Conservation (phyloP, 1,140 invertebrate genomes). For the Metopolophium dirhodum region DNA sequence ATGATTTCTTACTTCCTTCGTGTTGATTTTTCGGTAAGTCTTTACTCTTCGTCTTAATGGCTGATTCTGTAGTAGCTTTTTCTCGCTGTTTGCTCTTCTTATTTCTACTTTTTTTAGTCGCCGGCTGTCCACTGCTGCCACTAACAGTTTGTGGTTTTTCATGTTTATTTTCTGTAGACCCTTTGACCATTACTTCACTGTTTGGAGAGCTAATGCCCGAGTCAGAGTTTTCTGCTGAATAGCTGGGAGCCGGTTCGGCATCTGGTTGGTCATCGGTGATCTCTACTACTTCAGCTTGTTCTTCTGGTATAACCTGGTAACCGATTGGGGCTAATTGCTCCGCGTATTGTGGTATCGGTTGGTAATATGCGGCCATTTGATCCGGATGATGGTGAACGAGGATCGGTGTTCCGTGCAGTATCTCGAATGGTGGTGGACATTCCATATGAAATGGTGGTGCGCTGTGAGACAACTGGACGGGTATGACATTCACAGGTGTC, state of each 20-base stretch:
- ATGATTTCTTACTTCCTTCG: constrained; percentile 43
- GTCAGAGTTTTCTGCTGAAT: constrained; percentile 50
- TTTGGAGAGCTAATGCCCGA: constrained; percentile 47
- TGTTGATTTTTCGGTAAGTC: neutral
- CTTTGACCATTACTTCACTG: constrained; percentile 46
- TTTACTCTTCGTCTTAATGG: neutral
- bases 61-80: neutral
- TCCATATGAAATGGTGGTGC: constrained; percentile 47
- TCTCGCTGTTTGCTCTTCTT: constrained; percentile 45
- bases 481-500: constrained; percentile 58
- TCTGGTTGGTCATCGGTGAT: neutral
- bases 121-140: neutral
- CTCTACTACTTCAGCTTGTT: neutral
- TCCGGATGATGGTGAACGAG: constrained; percentile 11
- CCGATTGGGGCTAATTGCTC: neutral
- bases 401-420: neutral
- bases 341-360: constrained; percentile 45
- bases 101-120: constrained; percentile 19
- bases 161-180: neutral
- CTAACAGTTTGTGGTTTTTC: neutral
- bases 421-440: constrained; percentile 37
- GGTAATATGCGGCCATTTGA: constrained; percentile 18
- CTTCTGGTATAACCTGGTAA: constrained; percentile 38
- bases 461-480: constrained; percentile 28
- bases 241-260: neutral